phyloP scores from a whole-genome alignment of 2,113 vertebrate species.

The Accipiter virgatus region DNA sequence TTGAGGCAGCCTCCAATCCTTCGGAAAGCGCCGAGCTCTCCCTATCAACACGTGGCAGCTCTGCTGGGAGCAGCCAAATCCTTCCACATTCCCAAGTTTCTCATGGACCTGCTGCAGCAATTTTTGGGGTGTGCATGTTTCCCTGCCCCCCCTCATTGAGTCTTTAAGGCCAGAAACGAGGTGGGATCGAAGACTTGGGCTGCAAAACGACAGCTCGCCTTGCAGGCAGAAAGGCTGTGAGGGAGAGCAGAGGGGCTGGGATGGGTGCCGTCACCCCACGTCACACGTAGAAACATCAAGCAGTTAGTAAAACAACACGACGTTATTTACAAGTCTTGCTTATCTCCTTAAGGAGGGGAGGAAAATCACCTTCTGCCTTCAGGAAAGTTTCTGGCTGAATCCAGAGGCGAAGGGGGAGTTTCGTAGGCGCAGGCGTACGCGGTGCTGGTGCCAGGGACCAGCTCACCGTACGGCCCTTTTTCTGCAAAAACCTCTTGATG shows the following conservation, averaged over 20 bases:
- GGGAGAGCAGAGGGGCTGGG: neutral
- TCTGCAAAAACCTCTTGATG: neutral
- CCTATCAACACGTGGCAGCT: accelerated
- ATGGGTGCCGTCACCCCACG: accelerated
- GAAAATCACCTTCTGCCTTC: neutral
- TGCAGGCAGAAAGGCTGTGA: neutral
- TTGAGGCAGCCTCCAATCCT: accelerated
- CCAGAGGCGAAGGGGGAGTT: neutral
- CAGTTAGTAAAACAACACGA: neutral
- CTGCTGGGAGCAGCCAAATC: accelerated
- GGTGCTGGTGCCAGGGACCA: neutral
- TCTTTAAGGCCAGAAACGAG: neutral
- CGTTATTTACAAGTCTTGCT: slow-evolving; percentile 15
- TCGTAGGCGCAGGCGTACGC: accelerated
- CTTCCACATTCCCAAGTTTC: neutral
- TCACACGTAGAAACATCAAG: neutral
- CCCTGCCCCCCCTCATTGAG: neutral
- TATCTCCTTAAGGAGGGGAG: neutral
- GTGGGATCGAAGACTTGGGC: neutral
- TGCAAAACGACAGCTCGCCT: neutral
- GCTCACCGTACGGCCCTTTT: neutral
- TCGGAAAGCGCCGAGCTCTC: accelerated
- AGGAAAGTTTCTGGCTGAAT: neutral
- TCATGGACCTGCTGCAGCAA: neutral
- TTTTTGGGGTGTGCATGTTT: neutral